These are phyloP conservation scores for Bellardia pandia DNA, from an alignment of 2,888 invertebrate species.

Conservation along the genomic window DNA sequence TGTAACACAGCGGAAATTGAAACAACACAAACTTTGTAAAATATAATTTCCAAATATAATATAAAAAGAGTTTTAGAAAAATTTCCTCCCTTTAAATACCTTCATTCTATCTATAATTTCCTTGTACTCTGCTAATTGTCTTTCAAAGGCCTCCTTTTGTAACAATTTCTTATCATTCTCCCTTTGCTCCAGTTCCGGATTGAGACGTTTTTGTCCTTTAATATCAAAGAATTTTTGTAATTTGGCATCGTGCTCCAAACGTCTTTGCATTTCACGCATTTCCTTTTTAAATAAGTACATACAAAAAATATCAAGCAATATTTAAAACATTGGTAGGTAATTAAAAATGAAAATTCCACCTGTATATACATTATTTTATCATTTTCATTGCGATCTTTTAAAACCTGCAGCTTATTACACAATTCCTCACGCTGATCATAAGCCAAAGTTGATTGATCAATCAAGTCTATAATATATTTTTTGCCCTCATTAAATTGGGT, in stretches of 20 bases:
- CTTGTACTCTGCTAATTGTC: slow-evolving; percentile 89
- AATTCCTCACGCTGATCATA: slow-evolving; percentile 95
- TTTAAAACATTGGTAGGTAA: not conserved
- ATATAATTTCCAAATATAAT: too few species aligned
- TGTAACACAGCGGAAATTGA: slow-evolving; percentile 29
- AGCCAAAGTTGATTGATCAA: slow-evolving; percentile 94
- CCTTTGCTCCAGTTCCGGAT: slow-evolving; percentile 90
- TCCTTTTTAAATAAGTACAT: slow-evolving; percentile 85
- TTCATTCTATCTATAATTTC: slow-evolving; percentile 91
- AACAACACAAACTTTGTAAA: not conserved
- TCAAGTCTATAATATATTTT: slow-evolving; percentile 92
- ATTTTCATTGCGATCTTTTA: slow-evolving; percentile 91
- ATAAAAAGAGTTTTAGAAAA: too few species aligned
- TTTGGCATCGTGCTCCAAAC: slow-evolving; percentile 93
- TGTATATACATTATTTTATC: slow-evolving; percentile 88
- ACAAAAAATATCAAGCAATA: not conserved
- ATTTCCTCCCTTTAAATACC: slow-evolving; percentile 79
- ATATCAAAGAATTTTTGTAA: slow-evolving; percentile 93
- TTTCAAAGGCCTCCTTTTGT: slow-evolving; percentile 88
- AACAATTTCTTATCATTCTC: slow-evolving; percentile 89
- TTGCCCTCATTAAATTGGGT: slow-evolving; percentile 91
- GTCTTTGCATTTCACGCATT: slow-evolving; percentile 93
- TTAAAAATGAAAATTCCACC: slow-evolving; percentile 77
- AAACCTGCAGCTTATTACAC: slow-evolving; percentile 90
- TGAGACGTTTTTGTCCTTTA: slow-evolving; percentile 92